Percentiles rank a stretch among this genome's conserved stretches.
Evolutionary conservation across 2,113 vertebrate genomes (phyloP).

Genomic region (Australoheros scitulus): DNA sequence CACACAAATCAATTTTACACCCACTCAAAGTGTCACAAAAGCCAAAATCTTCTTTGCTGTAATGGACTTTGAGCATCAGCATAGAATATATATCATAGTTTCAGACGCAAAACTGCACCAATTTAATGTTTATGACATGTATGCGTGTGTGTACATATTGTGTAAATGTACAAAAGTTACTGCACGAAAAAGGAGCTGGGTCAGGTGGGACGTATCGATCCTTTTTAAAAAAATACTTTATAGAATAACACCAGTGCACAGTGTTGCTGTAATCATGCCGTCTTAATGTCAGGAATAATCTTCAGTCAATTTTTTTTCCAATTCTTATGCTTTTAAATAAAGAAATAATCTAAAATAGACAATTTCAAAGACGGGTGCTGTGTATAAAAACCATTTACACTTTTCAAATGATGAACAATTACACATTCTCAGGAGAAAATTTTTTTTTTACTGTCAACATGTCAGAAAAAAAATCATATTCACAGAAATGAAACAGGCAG

Average conservation of each 20-base stretch:
- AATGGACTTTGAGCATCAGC: too few relatives aligned
- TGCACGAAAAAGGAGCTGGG: neutral
- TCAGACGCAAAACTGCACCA: too few relatives aligned
- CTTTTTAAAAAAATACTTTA: neutral
- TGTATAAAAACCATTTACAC: neutral
- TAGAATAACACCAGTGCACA: neutral
- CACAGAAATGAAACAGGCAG: slow-evolving; percentile 11
- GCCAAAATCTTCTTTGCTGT: neutral
- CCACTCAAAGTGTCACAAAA: neutral
- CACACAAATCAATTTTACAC: neutral
- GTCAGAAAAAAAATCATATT: slow-evolving; percentile 33
- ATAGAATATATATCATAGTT: too few relatives aligned
- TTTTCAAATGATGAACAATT: neutral
- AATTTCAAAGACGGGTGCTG: neutral
- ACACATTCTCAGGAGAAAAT: slow-evolving; percentile 9
- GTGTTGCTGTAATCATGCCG: neutral
- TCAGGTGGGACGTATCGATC: neutral
- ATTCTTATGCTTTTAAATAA: neutral
- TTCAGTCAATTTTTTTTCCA: neutral
- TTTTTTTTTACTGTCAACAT: slow-evolving; percentile 31
- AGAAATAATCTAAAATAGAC: neutral
- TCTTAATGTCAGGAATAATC: neutral
- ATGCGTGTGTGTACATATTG: too few relatives aligned
- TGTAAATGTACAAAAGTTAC: neutral
- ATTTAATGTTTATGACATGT: neutral